A percentile compares a stretch with the other conserved stretches of the same genome.
Evolutionary conservation across 1,140 invertebrate species (phyloP).

Genomic region (Ooceraea biroi): DNA sequence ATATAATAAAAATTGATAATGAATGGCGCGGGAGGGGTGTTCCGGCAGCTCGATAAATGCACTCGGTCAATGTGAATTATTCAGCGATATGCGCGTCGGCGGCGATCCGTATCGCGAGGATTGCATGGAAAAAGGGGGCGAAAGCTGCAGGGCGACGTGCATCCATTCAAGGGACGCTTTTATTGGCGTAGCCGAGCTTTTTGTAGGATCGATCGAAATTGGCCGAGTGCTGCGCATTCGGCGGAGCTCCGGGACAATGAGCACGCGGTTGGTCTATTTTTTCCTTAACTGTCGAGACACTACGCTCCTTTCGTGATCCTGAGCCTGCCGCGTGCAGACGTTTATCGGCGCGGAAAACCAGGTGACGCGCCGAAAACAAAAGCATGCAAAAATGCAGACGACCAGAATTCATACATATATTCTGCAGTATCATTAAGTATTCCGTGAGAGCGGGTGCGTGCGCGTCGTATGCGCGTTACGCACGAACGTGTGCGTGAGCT

Average conservation of each 20-base stretch:
- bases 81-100: background rate
- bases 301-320: background rate
- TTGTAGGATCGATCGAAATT: constrained; percentile 47
- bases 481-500: too few relatives aligned
- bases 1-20: constrained; percentile 33
- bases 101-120: constrained; percentile 25
- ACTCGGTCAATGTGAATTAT: constrained; percentile 20
- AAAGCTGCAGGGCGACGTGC: background rate
- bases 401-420: constrained; percentile 1
- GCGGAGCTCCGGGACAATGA: constrained; percentile 23
- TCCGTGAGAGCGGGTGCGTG: background rate
- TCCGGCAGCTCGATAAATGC: background rate
- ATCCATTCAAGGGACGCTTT: constrained; percentile 19
- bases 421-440: constrained; percentile 13
- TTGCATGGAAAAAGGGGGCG: constrained; percentile 5
- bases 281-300: constrained; percentile 26
- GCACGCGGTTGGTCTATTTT: constrained; percentile 30
- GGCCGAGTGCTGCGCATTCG: constrained; percentile 17
- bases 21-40: background rate
- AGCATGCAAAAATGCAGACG: constrained; percentile 19
- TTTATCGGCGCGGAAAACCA: constrained; percentile 34
- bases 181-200: constrained; percentile 34
- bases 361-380: background rate
- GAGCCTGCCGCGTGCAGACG: background rate
- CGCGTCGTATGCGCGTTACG: background rate